Conservation (phyloP, 2,797 vertebrate genomes). For the Triplophysa yarkandensis region DNA sequence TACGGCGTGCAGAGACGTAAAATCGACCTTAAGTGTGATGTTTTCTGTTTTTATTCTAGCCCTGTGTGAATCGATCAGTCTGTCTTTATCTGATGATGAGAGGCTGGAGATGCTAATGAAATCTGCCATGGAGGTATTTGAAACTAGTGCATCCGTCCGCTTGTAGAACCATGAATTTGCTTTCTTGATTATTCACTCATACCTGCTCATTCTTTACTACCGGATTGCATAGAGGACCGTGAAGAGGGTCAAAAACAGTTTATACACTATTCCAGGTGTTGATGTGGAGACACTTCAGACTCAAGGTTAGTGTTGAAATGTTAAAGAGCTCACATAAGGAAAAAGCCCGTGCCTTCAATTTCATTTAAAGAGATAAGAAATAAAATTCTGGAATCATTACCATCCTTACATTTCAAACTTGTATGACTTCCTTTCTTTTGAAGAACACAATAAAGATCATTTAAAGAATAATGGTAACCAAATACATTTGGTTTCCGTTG, state of each 20-base stretch:
- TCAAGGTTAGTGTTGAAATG: slow-evolving; percentile 64
- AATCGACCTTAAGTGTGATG: not conserved
- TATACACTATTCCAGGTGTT: slow-evolving; percentile 63
- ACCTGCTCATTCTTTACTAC: no score
- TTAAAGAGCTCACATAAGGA: not conserved
- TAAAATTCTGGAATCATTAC: no score
- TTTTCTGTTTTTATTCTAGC: slow-evolving; percentile 59
- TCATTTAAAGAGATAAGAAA: no score
- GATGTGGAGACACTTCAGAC: slow-evolving; percentile 70
- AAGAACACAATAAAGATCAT: no score
- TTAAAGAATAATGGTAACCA: no score
- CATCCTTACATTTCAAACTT: no score
- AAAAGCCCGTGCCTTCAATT: not conserved
- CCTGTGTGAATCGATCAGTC: slow-evolving; percentile 73
- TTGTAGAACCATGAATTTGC: no score
- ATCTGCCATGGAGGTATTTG: slow-evolving; percentile 75
- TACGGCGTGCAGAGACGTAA: no score
- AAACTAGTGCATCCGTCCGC: not conserved
- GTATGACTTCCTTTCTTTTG: no score
- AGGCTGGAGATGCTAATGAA: slow-evolving; percentile 77
- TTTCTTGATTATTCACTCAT: not conserved
- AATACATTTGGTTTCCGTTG: no score
- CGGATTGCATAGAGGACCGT: slow-evolving; percentile 67
- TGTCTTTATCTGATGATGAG: slow-evolving; percentile 70
- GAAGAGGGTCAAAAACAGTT: slow-evolving; percentile 66